phyloP scores from a whole-genome alignment of 2,888 invertebrate species.

The Altica lythri region DNA sequence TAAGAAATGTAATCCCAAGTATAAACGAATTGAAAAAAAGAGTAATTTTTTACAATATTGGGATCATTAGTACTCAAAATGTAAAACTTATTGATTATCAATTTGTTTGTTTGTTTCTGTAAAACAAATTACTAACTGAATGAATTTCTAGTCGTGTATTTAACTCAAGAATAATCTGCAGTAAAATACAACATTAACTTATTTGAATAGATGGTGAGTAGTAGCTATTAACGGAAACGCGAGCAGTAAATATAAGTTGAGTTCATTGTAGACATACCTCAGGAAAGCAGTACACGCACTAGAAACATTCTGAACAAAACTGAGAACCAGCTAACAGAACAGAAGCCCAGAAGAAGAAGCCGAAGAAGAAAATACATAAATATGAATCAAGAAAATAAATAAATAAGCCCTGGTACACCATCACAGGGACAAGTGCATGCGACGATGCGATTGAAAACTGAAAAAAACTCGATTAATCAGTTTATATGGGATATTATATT shows the following conservation, averaged over 20 bases:
- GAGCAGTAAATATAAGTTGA: background rate
- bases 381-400: background rate
- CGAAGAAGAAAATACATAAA: slow-evolving; percentile 2
- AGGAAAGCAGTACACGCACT: background rate
- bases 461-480: slow-evolving; percentile 4
- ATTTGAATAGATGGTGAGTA: no score
- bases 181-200: no score
- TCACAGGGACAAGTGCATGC: background rate
- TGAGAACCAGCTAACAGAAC: background rate
- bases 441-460: background rate
- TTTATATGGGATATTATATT: slow-evolving; percentile 2
- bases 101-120: no score
- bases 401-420: background rate
- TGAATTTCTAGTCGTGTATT: no score
- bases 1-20: no score
- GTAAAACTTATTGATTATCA: no score
- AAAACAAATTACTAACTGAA: no score
- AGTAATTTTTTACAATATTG: no score
- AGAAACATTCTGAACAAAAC: background rate
- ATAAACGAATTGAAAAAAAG: no score
- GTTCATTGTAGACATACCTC: slow-evolving; percentile 1
- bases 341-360: background rate
- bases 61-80: no score
- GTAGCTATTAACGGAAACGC: background rate
- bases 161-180: no score